Base-by-base conservation (phyloP, 1,140 invertebrate species). In the Drosophila yakuba region DNA sequence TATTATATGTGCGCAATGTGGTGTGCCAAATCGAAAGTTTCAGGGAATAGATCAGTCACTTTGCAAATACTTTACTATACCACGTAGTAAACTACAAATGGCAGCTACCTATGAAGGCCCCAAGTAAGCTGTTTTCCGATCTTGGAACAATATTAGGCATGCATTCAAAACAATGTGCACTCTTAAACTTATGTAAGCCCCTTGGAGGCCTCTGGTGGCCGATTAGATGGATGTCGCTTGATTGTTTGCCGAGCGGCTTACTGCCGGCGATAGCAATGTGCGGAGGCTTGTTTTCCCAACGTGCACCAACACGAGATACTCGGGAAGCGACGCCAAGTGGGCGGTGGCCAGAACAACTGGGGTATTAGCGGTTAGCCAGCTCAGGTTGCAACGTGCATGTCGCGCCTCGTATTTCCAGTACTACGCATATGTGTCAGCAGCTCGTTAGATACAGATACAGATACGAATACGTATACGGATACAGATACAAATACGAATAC, bases 191-290 rank as follows among this genome's bases (percentile, higher is more conserved):
- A 69, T 57, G n/a, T 59, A 72, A 50, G 43, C 2, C 25, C n/a
- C 36, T 1, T 36, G 36, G 28, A 57, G 67, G 44, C 68, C 58
- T 39, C 36, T 48, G 66, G 58, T 72, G 44, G 52, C 50, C 35
- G 52, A 71, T 71, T 58, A 72, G 68, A 68, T 57, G 67, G 41
- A 72, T 72, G 68, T 72, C 64, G 66, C 17, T 72, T 50, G 58
- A 71, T 71, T 71, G 66, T 72, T 71, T 72, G 66, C 44, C 71
- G 50, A 43, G 36, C 28, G 68, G 43, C 67, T 72, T 72, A 71
- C 71, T 71, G 58, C 58, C 58, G 58, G 66, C 52, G 64, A 58
- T 72, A 71, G 50, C 67, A 71, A 69, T 69, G 51, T 43, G 20
- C 4, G 32, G 14, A 23, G 28, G 67, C 56, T 56, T 39, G 38